These are phyloP conservation scores for Myotis yumanensis DNA, from an alignment of 2,113 vertebrate species.

Conservation along the genomic window DNA sequence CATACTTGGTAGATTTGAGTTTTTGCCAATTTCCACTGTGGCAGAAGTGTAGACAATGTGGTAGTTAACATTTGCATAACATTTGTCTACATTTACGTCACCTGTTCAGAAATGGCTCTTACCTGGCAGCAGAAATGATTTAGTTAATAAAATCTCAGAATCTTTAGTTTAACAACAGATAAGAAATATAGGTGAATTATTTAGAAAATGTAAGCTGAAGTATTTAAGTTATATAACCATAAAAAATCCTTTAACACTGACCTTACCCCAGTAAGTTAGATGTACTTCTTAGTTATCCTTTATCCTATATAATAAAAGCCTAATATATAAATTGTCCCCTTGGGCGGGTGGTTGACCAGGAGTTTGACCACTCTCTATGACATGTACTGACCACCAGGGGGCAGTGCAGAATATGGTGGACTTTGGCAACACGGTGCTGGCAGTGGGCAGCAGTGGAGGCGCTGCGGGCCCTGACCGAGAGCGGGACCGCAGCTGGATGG, in stretches of 20 bases:
- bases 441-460: too few species aligned
- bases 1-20: neutral
- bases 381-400: too few species aligned
- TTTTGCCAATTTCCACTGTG: neutral
- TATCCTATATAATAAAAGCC: neutral
- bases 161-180: neutral
- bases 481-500: too few species aligned
- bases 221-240: neutral
- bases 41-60: neutral
- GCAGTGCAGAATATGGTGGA: too few species aligned
- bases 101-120: neutral
- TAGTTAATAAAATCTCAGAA: neutral
- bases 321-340: too few species aligned
- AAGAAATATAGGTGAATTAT: neutral
- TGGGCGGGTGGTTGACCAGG: too few species aligned
- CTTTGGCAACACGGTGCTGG: too few species aligned
- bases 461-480: too few species aligned
- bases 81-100: neutral
- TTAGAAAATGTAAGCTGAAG: slow-evolving; percentile 15
- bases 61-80: neutral
- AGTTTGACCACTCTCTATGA: too few species aligned
- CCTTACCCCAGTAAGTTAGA: neutral
- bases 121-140: neutral
- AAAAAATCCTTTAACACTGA: neutral
- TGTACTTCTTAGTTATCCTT: slow-evolving; percentile 19